Base-by-base conservation (phyloP, 2,888 invertebrate genomes). In the Chalcosyrphus nemorum region DNA sequence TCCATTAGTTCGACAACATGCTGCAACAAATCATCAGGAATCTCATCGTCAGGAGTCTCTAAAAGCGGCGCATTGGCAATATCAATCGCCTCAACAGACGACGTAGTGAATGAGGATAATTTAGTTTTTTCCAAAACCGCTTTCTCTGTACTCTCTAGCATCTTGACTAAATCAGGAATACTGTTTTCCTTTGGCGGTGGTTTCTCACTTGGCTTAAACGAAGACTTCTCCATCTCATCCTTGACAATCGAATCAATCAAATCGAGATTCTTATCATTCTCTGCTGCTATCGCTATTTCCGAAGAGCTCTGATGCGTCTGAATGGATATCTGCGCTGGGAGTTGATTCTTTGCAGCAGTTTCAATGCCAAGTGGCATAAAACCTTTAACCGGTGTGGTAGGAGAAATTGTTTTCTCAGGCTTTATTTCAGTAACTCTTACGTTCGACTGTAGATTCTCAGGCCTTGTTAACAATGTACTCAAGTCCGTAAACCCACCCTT, bases 1-100 rank as follows among this genome's bases (percentile, higher is more conserved):
- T 90, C 89, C 7, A 95, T 95, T 21, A 95, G 91, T 66, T 95
- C 94, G 1, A 95, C 95, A n/a, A 95, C 95, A 90, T 95, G 95
- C 92, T 95, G 94, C 41, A 95, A 89, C 86, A 95, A 93, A 90
- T 95, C 95, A 86, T 95, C 95, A 0, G 95, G 94, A 61, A 95
- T 92, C 24, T 93, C 94, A 89, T 95, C 93, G 86, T 93, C 94
- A 87, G 95, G 94, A n/a, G 94, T 93, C 27, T 89, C 89, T 54
- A 91, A 71, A 21, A 91, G 86, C 2, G 88, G 89, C 9, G 88
- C 88, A 84, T 87, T 89, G 54, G 87, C 84, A 17, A 91, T 89
- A 74, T 91, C 90, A 41, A 91, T 89, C 19, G 87, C 87, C 47
- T 89, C 88, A 3, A 88, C 88, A 4, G 87, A 75, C 5, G 21